Evolutionary conservation across 2,797 vertebrate genomes (phyloP).

Genomic region (Hippopotamyrus pictus): DNA sequence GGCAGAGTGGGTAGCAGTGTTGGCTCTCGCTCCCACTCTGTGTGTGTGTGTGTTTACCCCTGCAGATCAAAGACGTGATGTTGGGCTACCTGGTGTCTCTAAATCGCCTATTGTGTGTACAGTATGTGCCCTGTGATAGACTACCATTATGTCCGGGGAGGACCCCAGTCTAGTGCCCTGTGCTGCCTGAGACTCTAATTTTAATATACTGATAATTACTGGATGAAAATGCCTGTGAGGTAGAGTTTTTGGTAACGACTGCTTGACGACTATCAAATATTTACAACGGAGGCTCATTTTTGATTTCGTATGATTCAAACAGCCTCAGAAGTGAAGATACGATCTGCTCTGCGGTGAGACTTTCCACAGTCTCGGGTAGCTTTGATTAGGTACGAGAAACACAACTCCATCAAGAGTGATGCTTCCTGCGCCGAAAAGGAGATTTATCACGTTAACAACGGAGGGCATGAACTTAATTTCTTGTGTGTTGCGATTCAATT

Average conservation of each 20-base stretch:
- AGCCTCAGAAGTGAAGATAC: not conserved
- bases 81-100: not conserved
- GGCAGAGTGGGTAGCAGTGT: not conserved
- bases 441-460: not conserved
- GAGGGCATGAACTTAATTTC: not conserved
- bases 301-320: not conserved
- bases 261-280: not conserved
- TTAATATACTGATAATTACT: not conserved
- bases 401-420: not conserved
- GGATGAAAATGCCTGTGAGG: not conserved
- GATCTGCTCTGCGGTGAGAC: not conserved
- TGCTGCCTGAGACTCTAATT: not conserved
- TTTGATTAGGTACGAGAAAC: not conserved
- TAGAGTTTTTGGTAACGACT: not conserved
- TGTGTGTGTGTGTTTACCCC: not conserved
- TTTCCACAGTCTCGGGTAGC: not conserved
- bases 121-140: not conserved
- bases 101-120: not conserved
- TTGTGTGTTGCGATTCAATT: not conserved
- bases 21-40: not conserved
- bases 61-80: not conserved
- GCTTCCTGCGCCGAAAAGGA: not conserved
- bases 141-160: not conserved
- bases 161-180: not conserved
- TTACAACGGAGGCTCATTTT: not conserved